Conservation (phyloP, 2,888 invertebrate genomes). For the Embidobia sp. region DNA sequence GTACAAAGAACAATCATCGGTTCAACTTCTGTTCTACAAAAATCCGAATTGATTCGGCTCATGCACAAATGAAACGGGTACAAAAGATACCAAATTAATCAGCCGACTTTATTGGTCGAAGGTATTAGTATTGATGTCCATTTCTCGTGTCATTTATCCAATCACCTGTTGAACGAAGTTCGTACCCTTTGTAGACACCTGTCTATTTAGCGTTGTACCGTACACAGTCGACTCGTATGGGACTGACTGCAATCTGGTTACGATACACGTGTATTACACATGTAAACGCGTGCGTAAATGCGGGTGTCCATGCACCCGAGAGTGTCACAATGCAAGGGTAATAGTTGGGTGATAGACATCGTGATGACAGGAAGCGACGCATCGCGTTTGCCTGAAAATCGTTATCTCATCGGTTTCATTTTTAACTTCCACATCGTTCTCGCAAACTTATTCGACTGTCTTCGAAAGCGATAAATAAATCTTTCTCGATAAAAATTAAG, state of each 20-base stretch:
- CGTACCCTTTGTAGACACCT: slow-evolving; percentile 57
- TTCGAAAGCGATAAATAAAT: too few species aligned
- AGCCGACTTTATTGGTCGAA: slow-evolving; percentile 68
- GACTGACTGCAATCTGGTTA: slow-evolving; percentile 52
- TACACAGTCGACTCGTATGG: slow-evolving; percentile 31
- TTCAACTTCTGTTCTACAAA: too few species aligned
- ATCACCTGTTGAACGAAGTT: slow-evolving; percentile 79
- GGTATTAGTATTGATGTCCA: slow-evolving; percentile 75
- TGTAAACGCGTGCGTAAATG: slow-evolving; percentile 63
- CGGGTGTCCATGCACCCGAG: slow-evolving; percentile 50
- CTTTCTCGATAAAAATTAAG: too few species aligned
- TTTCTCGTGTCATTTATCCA: slow-evolving; percentile 76
- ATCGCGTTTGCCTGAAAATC: slow-evolving; percentile 13
- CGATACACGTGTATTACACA: slow-evolving; percentile 63
- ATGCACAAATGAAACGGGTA: too few species aligned
- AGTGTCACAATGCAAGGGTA: slow-evolving; percentile 72
- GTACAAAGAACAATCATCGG: too few species aligned
- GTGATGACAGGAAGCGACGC: slow-evolving; percentile 74
- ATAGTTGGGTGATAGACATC: slow-evolving; percentile 75
- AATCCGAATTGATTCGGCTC: too few species aligned
- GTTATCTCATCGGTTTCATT: neutral
- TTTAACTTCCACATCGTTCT: neutral
- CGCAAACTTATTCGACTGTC: slow-evolving; percentile 3
- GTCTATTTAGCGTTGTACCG: slow-evolving; percentile 39
- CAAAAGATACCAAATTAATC: slow-evolving; percentile 22